Conservation (phyloP, 2,797 vertebrate genomes). For the Mionectes olivaceus region DNA sequence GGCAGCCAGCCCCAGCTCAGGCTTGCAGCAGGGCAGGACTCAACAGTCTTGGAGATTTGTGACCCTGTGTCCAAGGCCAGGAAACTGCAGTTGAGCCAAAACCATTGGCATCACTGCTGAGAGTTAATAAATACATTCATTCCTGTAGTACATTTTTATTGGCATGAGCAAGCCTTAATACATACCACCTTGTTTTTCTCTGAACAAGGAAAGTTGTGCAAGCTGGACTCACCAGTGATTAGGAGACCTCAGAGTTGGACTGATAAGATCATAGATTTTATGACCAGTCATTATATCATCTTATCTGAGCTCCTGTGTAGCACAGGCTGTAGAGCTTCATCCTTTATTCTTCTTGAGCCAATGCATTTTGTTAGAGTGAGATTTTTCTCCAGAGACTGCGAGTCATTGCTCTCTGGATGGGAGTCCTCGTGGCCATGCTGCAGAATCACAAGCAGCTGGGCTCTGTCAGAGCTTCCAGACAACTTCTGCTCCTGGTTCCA, state of each 20-base stretch:
- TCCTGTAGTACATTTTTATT: slow-evolving; percentile 55
- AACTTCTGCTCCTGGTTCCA: neutral
- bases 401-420: neutral
- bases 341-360: slow-evolving; percentile 13
- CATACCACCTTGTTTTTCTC: slow-evolving; percentile 36
- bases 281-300: neutral
- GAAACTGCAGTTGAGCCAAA: slow-evolving; percentile 34
- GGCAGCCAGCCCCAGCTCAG: slow-evolving; percentile 17
- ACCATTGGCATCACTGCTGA: slow-evolving; percentile 25
- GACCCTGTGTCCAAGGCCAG: slow-evolving; percentile 13
- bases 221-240: neutral
- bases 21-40: slow-evolving; percentile 2
- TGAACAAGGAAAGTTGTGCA: slow-evolving; percentile 20
- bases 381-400: neutral
- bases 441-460: slow-evolving; percentile 1
- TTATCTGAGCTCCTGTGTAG: slow-evolving; percentile 12
- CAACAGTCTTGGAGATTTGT: slow-evolving; percentile 9
- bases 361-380: neutral
- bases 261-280: slow-evolving; percentile 25
- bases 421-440: neutral
- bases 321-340: neutral
- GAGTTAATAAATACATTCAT: slow-evolving; percentile 55
- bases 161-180: slow-evolving; percentile 9
- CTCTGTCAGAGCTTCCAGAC: neutral
- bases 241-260: neutral